Conservation (phyloP, 1,140 invertebrate genomes). For the Helicoverpa armigera region DNA sequence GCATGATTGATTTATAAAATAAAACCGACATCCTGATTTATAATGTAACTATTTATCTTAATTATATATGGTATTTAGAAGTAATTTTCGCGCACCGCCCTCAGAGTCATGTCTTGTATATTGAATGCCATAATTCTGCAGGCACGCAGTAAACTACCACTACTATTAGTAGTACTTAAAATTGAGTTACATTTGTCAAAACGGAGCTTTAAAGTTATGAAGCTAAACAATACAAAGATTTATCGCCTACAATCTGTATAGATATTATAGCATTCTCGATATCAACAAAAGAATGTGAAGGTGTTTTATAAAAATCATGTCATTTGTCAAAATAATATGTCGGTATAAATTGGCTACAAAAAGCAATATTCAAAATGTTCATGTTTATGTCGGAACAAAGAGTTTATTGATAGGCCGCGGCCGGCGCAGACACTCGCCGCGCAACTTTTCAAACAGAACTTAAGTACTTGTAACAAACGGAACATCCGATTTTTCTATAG, state of each 20-base stretch:
- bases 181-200: slow-evolving; percentile 19
- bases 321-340: slow-evolving; percentile 15
- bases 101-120: slow-evolving; percentile 13
- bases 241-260: neutral
- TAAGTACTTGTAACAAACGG: neutral
- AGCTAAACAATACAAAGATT: neutral
- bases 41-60: slow-evolving; percentile 22
- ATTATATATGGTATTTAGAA: slow-evolving; percentile 24
- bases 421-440: neutral
- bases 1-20: neutral
- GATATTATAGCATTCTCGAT: too few species aligned
- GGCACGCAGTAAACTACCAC: slow-evolving; percentile 23
- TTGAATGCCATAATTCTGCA: slow-evolving; percentile 24
- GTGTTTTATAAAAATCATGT: slow-evolving; percentile 20
- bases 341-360: slow-evolving; percentile 19
- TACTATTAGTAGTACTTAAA: slow-evolving; percentile 19
- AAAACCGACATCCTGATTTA: neutral
- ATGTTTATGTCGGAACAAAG: slow-evolving; percentile 25
- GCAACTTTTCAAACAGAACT: slow-evolving; percentile 42
- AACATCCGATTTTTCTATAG: slow-evolving; percentile 46
- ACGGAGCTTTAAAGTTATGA: slow-evolving; percentile 1
- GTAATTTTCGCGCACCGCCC: slow-evolving; percentile 7
- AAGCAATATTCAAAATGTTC: slow-evolving; percentile 23
- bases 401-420: slow-evolving; percentile 38
- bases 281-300: neutral